These are phyloP conservation scores for Aptenodytes forsteri DNA, from an alignment of 2,113 vertebrate genomes.

Conservation along the genomic window DNA sequence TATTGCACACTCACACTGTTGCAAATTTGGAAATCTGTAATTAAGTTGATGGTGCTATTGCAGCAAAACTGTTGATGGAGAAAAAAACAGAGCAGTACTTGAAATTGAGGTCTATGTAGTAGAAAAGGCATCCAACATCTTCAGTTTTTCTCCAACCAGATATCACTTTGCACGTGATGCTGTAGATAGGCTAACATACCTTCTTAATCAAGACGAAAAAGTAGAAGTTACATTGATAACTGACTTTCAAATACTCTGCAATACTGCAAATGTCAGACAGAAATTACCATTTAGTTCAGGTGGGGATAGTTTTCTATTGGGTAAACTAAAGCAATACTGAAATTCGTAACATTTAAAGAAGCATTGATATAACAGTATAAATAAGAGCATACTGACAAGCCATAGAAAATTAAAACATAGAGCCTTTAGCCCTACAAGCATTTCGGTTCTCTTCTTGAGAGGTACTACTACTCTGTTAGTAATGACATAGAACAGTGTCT, in stretches of 20 bases:
- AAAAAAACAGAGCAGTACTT: neutral
- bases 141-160: neutral
- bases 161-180: fast-evolving
- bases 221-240: neutral
- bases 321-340: neutral
- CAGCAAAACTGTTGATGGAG: neutral
- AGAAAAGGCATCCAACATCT: neutral
- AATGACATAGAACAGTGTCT: neutral
- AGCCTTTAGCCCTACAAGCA: neutral
- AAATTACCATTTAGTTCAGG: neutral
- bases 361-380: neutral
- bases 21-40: neutral
- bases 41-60: neutral
- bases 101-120: neutral
- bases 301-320: neutral
- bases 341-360: neutral
- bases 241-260: neutral
- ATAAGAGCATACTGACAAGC: neutral
- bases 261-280: neutral
- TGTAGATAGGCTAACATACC: neutral
- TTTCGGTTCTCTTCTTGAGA: neutral
- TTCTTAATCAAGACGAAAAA: neutral
- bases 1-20: neutral
- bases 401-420: neutral
- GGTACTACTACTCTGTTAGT: neutral